phyloP scores from a whole-genome alignment of 2,888 invertebrate species.

The Pegoplata infirma region DNA sequence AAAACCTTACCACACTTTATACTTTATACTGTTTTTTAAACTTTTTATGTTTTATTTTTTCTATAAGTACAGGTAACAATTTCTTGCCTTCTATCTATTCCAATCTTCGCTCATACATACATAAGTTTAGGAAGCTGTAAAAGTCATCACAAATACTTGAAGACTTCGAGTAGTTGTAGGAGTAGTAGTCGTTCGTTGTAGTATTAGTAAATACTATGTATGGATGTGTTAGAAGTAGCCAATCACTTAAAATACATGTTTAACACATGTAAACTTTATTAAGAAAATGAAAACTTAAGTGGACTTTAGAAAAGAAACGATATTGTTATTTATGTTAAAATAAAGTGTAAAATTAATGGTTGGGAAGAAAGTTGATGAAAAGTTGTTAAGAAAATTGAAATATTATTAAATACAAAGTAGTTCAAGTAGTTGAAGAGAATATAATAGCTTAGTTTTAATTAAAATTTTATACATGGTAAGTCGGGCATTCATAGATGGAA shows the following conservation, averaged over 20 bases:
- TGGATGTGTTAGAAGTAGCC: slow-evolving; percentile 27
- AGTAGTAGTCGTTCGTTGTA: not conserved
- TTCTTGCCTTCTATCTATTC: not conserved
- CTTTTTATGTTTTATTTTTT: not conserved
- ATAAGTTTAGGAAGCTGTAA: not conserved
- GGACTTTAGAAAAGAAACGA: slow-evolving; percentile 16
- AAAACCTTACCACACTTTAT: not conserved
- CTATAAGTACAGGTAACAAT: not conserved
- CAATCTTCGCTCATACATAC: not conserved
- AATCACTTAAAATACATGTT: slow-evolving; percentile 43
- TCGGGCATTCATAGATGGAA: too few species aligned
- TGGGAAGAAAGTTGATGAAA: slow-evolving; percentile 18
- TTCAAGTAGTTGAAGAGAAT: not conserved
- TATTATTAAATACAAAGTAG: not conserved
- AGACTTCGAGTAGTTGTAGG: not conserved
- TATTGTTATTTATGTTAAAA: slow-evolving; percentile 29
- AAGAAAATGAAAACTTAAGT: slow-evolving; percentile 38
- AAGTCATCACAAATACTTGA: not conserved
- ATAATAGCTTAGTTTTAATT: not conserved
- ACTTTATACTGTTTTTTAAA: slow-evolving; percentile 16
- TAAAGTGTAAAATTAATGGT: slow-evolving; percentile 20
- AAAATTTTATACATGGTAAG: not conserved
- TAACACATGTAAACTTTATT: slow-evolving; percentile 43
- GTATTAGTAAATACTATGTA: too few species aligned
- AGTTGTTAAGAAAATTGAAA: not conserved